A percentile compares a stretch with the other conserved stretches of the same genome.
These are phyloP conservation scores for Corbicula japonica DNA, from an alignment of 2,888 invertebrate genomes.

Conservation along the genomic window DNA sequence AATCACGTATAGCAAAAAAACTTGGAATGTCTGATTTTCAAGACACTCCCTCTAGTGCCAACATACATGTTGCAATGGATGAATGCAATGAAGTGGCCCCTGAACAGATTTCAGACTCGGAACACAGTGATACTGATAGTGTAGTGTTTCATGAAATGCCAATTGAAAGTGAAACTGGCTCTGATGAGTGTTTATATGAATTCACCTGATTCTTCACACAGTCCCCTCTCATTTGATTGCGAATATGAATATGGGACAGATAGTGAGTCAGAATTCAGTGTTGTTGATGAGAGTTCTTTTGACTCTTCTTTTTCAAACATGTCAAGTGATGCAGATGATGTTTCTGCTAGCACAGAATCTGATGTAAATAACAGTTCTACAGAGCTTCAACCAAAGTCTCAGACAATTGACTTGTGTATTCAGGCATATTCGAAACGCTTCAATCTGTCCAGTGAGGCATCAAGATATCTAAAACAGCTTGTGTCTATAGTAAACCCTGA, in stretches of 20 bases:
- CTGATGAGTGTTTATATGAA: slow-evolving; percentile 2
- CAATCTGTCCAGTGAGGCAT: slow-evolving; percentile 4
- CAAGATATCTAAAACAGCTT: slow-evolving; percentile 4
- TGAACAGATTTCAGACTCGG: slow-evolving; percentile 2
- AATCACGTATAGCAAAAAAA: background rate
- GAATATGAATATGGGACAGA: slow-evolving; percentile 1
- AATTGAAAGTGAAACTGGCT: slow-evolving; percentile 4
- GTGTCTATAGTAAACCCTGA: slow-evolving; percentile 2
- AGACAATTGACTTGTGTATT: too few relatives aligned
- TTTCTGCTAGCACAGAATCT: slow-evolving; percentile 1
- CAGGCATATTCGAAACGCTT: slow-evolving; percentile 2
- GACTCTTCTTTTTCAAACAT: slow-evolving; percentile 4
- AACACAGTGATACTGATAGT: slow-evolving; percentile 2
- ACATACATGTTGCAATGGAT: slow-evolving; percentile 4
- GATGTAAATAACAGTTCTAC: slow-evolving; percentile 4
- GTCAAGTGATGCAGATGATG: slow-evolving; percentile 2
- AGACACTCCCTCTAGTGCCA: slow-evolving; percentile 2
- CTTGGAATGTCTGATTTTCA: slow-evolving; percentile 1
- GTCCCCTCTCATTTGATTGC: slow-evolving; percentile 1
- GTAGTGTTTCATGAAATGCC: slow-evolving; percentile 2
- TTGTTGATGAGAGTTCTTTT: slow-evolving; percentile 4
- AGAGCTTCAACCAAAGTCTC: background rate
- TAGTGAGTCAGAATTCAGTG: slow-evolving; percentile 4
- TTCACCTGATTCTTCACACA: slow-evolving; percentile 4
- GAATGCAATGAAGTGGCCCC: slow-evolving; percentile 2